Conservation (phyloP, 2,797 vertebrate genomes). For the Pteronotus mesoamericanus region DNA sequence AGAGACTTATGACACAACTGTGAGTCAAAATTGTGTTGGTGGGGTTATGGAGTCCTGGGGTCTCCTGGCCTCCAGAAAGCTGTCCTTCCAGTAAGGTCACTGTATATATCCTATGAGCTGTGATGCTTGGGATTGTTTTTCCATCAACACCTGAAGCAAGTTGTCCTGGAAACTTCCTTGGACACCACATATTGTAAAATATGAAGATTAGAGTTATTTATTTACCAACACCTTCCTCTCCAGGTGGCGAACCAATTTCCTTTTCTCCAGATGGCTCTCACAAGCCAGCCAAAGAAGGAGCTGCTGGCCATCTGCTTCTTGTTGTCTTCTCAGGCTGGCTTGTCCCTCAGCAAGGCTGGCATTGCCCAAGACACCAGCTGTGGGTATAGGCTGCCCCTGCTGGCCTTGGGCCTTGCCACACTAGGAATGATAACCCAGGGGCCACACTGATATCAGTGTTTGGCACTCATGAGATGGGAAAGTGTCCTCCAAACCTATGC, state of each 20-base stretch:
- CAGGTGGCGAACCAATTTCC: constrained; percentile 49
- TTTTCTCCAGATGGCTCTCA: constrained; percentile 69
- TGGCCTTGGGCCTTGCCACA: not conserved
- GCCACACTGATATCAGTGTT: constrained; percentile 13
- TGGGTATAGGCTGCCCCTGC: not conserved
- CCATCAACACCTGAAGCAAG: not conserved
- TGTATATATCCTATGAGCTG: rapidly evolving
- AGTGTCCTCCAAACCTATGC: not conserved
- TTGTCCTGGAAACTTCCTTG: not conserved
- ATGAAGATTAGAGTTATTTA: not conserved
- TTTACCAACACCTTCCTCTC: constrained; percentile 47
- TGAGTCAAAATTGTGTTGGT: not conserved
- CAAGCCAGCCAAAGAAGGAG: constrained; percentile 45
- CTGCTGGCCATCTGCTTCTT: constrained; percentile 63
- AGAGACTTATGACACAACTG: not conserved
- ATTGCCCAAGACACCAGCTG: constrained; percentile 43
- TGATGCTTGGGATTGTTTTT: not conserved
- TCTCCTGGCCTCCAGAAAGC: not conserved
- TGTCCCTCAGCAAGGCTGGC: not conserved
- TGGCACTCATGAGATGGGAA: not conserved
- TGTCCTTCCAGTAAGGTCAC: not conserved
- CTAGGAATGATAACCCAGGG: not conserved
- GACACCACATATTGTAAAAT: not conserved
- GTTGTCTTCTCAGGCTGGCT: constrained; percentile 57
- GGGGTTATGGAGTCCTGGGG: not conserved